Conservation (phyloP, 1,140 invertebrate species). For the Rhynchophorus ferrugineus region DNA sequence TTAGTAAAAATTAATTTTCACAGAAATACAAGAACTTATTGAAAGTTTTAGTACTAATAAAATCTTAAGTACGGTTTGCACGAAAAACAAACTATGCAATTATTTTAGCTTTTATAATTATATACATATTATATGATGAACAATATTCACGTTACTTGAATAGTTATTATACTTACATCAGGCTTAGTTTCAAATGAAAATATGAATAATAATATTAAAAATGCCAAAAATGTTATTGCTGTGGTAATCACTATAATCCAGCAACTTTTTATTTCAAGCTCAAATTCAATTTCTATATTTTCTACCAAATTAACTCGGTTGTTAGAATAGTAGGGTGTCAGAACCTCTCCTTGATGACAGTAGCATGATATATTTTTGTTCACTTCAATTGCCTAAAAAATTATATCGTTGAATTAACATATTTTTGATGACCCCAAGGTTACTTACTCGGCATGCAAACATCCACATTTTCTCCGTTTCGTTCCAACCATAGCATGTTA, state of each 20-base stretch:
- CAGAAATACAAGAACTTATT: too few species aligned
- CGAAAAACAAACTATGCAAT: too few species aligned
- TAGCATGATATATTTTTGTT: conserved; percentile 2
- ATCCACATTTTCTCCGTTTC: conserved; percentile 12
- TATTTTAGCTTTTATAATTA: too few species aligned
- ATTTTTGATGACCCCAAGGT: background rate
- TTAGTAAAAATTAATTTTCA: too few species aligned
- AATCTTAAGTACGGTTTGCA: too few species aligned
- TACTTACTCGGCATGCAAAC: conserved; percentile 12
- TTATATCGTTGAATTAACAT: background rate
- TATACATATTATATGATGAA: too few species aligned
- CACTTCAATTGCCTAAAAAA: conserved; percentile 2
- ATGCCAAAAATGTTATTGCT: conserved; percentile 12
- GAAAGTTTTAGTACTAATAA: too few species aligned
- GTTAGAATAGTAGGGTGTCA: conserved; percentile 8
- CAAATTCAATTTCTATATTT: conserved; percentile 7
- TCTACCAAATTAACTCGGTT: conserved; percentile 12
- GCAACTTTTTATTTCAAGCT: conserved; percentile 12
- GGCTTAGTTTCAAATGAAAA: conserved; percentile 1
- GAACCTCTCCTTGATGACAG: conserved; percentile 14
- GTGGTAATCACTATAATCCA: conserved; percentile 21
- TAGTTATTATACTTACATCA: conserved; percentile 12
- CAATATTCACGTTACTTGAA: too few species aligned
- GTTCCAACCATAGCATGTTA: conserved; percentile 16
- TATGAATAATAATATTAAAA: conserved; percentile 11